Conservation (phyloP, 2,113 vertebrate species). For the Meleagris gallopavo region DNA sequence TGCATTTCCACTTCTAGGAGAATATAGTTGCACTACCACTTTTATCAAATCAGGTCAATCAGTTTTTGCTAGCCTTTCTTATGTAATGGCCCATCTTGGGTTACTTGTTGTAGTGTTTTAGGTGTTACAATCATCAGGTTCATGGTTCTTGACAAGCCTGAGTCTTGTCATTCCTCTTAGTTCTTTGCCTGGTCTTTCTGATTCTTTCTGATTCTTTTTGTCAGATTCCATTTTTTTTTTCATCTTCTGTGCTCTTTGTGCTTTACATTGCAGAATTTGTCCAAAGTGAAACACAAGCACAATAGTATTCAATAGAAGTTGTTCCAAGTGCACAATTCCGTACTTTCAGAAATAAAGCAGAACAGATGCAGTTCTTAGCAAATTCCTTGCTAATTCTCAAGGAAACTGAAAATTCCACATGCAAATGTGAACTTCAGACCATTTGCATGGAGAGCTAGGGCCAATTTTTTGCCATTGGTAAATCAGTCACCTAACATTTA, state of each 20-base stretch:
- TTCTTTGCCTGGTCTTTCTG: background rate
- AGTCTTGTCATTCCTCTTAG: background rate
- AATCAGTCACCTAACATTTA: background rate
- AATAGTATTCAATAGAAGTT: background rate
- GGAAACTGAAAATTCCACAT: background rate
- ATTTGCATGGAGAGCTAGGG: background rate
- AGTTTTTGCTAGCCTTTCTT: constrained; percentile 10
- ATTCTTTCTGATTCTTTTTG: constrained; percentile 13
- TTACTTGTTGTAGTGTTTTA: background rate
- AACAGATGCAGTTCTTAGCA: background rate
- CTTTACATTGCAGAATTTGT: background rate
- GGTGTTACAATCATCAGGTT: background rate
- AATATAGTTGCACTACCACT: background rate
- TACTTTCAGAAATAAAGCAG: background rate
- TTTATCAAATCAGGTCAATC: background rate
- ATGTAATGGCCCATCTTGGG: background rate
- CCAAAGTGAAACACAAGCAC: background rate
- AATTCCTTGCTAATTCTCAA: background rate
- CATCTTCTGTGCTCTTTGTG: background rate
- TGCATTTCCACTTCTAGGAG: background rate
- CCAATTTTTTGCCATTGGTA: background rate
- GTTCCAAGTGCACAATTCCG: background rate
- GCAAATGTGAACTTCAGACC: background rate
- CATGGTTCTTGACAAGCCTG: background rate
- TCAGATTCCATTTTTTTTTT: background rate